Evolutionary conservation across 53 echinoderm and acorn worm genomes (phyloP), one percentile per base, ranked within the genome.

Genomic region (Temnopleurus reevesii): DNA sequence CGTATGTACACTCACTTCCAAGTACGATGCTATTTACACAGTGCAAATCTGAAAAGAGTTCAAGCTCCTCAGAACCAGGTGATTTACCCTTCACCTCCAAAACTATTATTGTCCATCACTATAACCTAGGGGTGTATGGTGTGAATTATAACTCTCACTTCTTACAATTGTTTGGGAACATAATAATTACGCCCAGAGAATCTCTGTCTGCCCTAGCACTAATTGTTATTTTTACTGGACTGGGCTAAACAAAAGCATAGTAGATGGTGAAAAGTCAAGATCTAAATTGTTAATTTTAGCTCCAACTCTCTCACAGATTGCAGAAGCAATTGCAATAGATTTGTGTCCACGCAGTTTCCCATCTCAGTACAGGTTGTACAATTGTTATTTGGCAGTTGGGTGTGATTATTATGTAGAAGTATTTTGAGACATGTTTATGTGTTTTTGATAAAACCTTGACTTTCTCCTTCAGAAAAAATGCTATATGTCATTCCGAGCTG

Each of bases 321-420:
- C n/a, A 71, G 1, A 8, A 21, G 71, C 36, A 71, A 71, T 71
- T 29, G 71, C 38, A 71, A 41, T 71, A 41, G 71, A 71, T 71
- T 71, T 71, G 71, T 71, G 71, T 41, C 71, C 71, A 71, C 41
- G 71, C 71, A 71, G 12, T 71, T 71, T 71, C 41, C 71, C 36
- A 71, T 71, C 41, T n/a, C 19, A 71, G 19, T 41, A 41, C 23
- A 21, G 36, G 15, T 21, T 71, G 33, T 23, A 36, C 41, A 7
- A 8, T 71, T 10, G 13, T 71, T 71, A 5, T 65, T 19, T 4
- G 5, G 59, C 0, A 29, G 59, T 27, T 29, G 5, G 63, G 63
- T 63, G 63, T 63, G 15, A 33, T 30, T 17, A 63, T 63, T 63
- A 29, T 33, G 13, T 33, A 33, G 63, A 63, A 63, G 30, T 63